phyloP scores from a whole-genome alignment of 2,888 invertebrate genomes.

The Drosophila atroscutellata region DNA sequence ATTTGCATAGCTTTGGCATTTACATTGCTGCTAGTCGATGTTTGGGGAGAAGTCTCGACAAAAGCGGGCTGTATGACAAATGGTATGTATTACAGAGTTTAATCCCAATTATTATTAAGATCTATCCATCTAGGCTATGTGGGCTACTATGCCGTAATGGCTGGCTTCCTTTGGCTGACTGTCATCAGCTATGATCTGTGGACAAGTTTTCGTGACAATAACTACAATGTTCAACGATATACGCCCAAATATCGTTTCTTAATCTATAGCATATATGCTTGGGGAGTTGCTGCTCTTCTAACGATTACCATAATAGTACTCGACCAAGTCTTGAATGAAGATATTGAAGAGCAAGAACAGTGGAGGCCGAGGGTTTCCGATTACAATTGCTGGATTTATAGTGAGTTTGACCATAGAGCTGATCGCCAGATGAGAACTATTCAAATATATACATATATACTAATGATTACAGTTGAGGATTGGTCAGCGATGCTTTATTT shows the following conservation, averaged over 20 bases:
- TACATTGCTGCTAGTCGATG: background rate
- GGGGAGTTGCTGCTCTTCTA: conserved; percentile 73
- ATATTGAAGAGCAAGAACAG: background rate
- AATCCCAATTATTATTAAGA: too few relatives aligned
- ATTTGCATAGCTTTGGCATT: conserved; percentile 15
- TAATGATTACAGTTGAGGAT: conserved; percentile 48
- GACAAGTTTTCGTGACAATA: conserved; percentile 85
- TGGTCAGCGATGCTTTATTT: conserved; percentile 81
- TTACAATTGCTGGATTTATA: conserved; percentile 87
- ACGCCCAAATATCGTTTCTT: conserved; percentile 63
- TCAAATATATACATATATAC: background rate
- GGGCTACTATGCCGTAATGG: conserved; percentile 89
- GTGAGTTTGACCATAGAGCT: conserved; percentile 82
- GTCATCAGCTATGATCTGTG: conserved; percentile 94
- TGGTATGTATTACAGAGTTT: conserved; percentile 18
- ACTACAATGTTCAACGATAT: conserved; percentile 43
- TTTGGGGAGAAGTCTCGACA: background rate
- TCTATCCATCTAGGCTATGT: conserved; percentile 60
- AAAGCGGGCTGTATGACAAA: background rate
- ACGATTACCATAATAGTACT: conserved; percentile 72
- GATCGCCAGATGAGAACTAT: background rate
- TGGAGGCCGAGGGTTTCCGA: conserved; percentile 86
- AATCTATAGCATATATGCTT: conserved; percentile 77
- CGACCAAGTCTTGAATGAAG: conserved; percentile 51
- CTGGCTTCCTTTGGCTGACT: conserved; percentile 93